Evolutionary conservation across 1,140 invertebrate genomes (phyloP), one percentile per base, ranked within the genome.

Genomic region (Calosoma granatense): DNA sequence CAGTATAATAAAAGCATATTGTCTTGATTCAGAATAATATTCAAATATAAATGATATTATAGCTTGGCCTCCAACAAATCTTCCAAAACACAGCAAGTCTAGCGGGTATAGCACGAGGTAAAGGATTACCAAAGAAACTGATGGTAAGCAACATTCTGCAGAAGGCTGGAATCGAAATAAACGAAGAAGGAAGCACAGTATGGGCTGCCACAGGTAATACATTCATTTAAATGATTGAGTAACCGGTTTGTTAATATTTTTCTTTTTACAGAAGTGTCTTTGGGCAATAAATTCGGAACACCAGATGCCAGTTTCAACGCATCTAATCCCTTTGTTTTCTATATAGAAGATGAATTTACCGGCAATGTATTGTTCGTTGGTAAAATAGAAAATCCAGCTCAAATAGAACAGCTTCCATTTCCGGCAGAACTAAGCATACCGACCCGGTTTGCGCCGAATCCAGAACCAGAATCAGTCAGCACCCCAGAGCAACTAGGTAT

Each of bases 161-260:
- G 66, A 87, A 91, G 64, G 78, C 84, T 47, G 90, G 86, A 53
- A 85, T 95, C 30, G 84, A 88, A 67, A 81, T 93, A 1, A 88
- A 90, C 65, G 92, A 95, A 71, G 73, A 88, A 61, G 91, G 91
- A 41, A 92, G 82, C 26, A 77, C 80, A 2, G 88, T 85, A 2
- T 88, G 80, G 64, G 84, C 85, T 0, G 84, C 86, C 4, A 91
- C 90, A 58, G 85, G 86, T 87, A 64, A 69, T 52, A 36, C n/a
- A 56, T 53, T 21, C 43, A 4, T 36, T 43, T 20, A 47, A 20
- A 55, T 19, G 22, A n/a, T n/a, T n/a, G n/a, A n/a, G n/a, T n/a
- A n/a, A n/a, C n/a, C n/a, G n/a, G n/a, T n/a, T n/a, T n/a, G n/a
- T n/a, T n/a, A n/a, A n/a, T n/a, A n/a, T n/a, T n/a, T n/a, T n/a